phyloP scores from a whole-genome alignment of 2,888 invertebrate species.

The Rhimphoctona megacephalus region DNA sequence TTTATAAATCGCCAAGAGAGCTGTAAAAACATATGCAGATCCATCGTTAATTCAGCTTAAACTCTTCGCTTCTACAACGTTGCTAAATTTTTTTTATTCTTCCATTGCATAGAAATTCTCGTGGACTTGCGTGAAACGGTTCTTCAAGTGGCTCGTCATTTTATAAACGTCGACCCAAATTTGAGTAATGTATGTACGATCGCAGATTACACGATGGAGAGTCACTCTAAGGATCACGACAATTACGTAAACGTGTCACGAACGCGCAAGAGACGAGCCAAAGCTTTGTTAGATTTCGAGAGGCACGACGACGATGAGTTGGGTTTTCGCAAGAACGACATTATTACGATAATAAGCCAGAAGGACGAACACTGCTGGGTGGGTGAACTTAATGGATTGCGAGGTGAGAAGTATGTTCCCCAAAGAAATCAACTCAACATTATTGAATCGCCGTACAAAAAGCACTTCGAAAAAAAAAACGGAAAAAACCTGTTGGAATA shows the following conservation, averaged over 20 bases:
- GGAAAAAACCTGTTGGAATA: background rate
- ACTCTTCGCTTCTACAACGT: background rate
- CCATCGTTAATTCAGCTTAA: background rate
- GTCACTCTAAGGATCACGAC: constrained; percentile 97
- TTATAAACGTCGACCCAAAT: constrained; percentile 96
- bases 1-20: too few species aligned
- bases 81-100: background rate
- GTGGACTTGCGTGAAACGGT: constrained; percentile 99
- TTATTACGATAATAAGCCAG: constrained; percentile 98
- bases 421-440: background rate
- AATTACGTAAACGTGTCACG: constrained; percentile 97
- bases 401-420: constrained; percentile 85
- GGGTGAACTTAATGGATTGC: constrained; percentile 97
- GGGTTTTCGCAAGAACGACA: constrained; percentile 99
- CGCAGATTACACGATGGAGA: constrained; percentile 98
- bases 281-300: constrained; percentile 98
- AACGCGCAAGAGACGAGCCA: constrained; percentile 95
- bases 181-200: constrained; percentile 92
- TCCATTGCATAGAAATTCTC: constrained; percentile 90
- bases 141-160: constrained; percentile 96
- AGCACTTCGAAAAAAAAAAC: background rate
- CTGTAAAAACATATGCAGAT: background rate
- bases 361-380: constrained; percentile 99
- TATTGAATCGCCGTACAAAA: background rate
- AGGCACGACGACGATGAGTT: constrained; percentile 99